A percentile compares a stretch with the other conserved stretches of the same genome.
phyloP scores from a whole-genome alignment of 2,797 vertebrate genomes.

The Cryptoprocta ferox region DNA sequence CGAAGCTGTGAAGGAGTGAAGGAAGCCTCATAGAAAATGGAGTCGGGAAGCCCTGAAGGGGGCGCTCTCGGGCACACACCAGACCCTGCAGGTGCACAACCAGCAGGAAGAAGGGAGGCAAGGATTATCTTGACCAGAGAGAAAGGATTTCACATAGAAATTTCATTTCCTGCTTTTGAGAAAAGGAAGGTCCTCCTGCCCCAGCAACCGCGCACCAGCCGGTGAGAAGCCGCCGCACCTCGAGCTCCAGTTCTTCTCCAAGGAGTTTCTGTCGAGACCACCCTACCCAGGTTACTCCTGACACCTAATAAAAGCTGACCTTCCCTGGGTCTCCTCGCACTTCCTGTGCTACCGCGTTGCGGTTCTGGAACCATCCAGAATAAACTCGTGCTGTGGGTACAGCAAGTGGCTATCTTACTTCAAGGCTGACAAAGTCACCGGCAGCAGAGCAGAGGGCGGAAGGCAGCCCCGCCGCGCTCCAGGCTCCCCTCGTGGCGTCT shows the following conservation, averaged over 20 bases:
- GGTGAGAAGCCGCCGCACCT: not conserved
- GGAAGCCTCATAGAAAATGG: not conserved
- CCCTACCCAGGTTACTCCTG: not conserved
- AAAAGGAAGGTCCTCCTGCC: not conserved
- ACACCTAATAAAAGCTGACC: not conserved
- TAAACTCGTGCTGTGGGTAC: not conserved
- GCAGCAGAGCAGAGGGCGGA: not conserved
- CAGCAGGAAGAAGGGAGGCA: not conserved
- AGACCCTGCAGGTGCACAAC: fast-evolving
- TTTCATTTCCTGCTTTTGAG: not conserved
- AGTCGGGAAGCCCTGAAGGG: not conserved
- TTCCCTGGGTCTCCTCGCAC: not conserved
- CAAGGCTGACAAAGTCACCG: not conserved
- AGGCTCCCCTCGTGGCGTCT: not conserved
- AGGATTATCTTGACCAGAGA: not conserved
- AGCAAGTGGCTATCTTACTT: not conserved
- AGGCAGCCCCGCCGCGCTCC: not conserved
- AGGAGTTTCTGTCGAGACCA: not conserved
- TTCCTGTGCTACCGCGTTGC: too few relatives aligned
- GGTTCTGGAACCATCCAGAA: not conserved
- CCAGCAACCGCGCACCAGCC: not conserved
- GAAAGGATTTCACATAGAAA: not conserved
- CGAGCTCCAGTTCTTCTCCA: not conserved
- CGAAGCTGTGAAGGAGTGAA: not conserved
- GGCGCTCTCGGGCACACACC: not conserved